Percentiles rank a stretch among this genome's conserved stretches.
Conservation (phyloP, 2,888 invertebrate genomes). For the Aplocera efformata region DNA sequence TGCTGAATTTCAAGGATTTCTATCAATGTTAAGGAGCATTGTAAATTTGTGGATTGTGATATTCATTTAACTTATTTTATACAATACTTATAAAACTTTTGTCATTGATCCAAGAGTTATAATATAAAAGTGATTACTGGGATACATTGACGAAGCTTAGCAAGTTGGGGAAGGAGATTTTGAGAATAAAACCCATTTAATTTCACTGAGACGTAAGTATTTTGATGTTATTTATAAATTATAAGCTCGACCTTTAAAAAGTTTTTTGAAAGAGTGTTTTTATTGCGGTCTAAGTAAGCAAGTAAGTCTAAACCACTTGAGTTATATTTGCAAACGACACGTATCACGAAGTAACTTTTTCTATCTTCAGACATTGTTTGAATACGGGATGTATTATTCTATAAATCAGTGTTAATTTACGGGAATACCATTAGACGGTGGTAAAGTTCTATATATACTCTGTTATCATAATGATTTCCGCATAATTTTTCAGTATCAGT, state of each 20-base stretch:
- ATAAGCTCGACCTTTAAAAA: no score
- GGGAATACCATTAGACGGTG: no score
- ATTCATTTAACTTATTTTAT: constrained; percentile 37
- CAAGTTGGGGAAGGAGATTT: constrained; percentile 25
- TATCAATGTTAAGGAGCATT: constrained; percentile 34
- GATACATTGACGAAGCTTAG: constrained; percentile 29
- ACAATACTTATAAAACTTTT: constrained; percentile 32
- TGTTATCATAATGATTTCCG: no score
- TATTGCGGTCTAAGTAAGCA: no score
- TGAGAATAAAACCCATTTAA: constrained; percentile 13
- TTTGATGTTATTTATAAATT: background rate
- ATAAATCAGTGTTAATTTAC: no score
- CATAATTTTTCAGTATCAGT: background rate
- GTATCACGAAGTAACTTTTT: no score
- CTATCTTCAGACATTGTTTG: no score
- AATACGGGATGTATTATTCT: no score
- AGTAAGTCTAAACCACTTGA: no score
- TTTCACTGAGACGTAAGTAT: constrained; percentile 25
- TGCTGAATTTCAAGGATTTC: constrained; percentile 29
- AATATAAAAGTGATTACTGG: constrained; percentile 28
- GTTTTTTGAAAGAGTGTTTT: no score
- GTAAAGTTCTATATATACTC: no score
- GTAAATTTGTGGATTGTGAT: constrained; percentile 52
- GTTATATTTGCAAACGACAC: no score
- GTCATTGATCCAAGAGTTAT: constrained; percentile 28